A percentile compares a stretch with the other conserved stretches of the same genome.
These are phyloP conservation scores for Stratiomys singularior DNA, from an alignment of 2,888 invertebrate genomes.

Conservation along the genomic window DNA sequence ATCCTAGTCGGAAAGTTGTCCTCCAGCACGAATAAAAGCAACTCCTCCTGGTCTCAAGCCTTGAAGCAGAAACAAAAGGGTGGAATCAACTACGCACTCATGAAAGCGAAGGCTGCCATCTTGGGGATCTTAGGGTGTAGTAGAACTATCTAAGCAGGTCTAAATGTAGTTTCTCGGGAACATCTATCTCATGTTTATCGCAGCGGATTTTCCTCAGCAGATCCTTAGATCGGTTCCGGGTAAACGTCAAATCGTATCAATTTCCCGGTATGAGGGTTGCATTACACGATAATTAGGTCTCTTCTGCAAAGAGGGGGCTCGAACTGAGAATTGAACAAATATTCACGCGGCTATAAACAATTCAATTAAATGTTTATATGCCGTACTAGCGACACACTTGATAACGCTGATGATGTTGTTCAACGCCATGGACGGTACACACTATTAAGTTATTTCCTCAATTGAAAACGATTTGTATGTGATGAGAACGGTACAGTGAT, in stretches of 20 bases:
- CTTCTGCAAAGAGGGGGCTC: background rate
- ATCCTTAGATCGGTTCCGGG: too few relatives aligned
- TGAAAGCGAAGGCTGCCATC: too few relatives aligned
- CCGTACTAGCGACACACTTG: constrained; percentile 26
- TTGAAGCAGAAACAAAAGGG: background rate
- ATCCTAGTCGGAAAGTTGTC: background rate
- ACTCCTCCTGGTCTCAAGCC: background rate
- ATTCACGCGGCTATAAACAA: constrained; percentile 33
- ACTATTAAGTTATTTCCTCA: constrained; percentile 52
- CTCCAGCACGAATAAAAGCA: background rate
- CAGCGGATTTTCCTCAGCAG: too few relatives aligned
- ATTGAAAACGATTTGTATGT: constrained; percentile 50
- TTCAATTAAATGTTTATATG: constrained; percentile 17
- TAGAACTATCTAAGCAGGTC: too few relatives aligned
- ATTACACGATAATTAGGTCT: too few relatives aligned
- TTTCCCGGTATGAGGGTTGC: too few relatives aligned
- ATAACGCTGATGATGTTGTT: constrained; percentile 4
- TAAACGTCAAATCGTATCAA: too few relatives aligned
- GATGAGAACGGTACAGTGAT: constrained; percentile 33
- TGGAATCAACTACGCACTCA: too few relatives aligned
- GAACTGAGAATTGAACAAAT: background rate
- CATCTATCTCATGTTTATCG: too few relatives aligned
- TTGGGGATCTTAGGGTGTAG: too few relatives aligned
- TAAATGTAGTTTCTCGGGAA: too few relatives aligned
- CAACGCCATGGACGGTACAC: background rate